A percentile compares a stretch with the other conserved stretches of the same genome.
Evolutionary conservation across 2,113 vertebrate species (phyloP).

Genomic region (Excalfactoria chinensis): DNA sequence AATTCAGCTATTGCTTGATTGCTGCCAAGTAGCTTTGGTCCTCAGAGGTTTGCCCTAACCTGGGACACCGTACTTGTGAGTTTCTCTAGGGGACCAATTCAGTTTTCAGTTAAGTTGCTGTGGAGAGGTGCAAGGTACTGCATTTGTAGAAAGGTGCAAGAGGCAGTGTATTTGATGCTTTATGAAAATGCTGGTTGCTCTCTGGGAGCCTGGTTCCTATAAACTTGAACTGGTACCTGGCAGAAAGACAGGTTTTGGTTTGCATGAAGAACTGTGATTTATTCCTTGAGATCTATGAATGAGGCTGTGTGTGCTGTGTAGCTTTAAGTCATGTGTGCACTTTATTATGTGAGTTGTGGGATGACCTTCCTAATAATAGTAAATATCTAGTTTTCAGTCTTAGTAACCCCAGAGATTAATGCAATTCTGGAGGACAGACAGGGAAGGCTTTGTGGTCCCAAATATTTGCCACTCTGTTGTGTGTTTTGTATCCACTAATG

Average conservation of each 20-base stretch:
- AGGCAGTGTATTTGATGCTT: background rate
- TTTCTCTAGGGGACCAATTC: background rate
- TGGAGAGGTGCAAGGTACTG: background rate
- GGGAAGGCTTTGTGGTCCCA: background rate
- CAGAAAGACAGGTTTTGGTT: background rate
- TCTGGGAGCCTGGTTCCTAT: background rate
- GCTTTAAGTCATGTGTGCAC: accelerated
- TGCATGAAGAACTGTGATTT: background rate
- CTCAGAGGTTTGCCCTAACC: background rate
- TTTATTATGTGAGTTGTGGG: background rate
- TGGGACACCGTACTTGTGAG: background rate
- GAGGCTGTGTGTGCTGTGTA: background rate
- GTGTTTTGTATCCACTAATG: background rate
- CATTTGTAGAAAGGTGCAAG: background rate
- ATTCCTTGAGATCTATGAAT: background rate
- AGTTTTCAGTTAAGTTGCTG: background rate
- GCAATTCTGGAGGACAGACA: background rate
- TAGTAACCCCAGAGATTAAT: background rate
- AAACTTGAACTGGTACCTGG: background rate
- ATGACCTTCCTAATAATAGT: background rate
- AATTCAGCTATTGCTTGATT: accelerated
- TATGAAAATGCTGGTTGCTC: background rate
- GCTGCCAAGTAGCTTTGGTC: background rate
- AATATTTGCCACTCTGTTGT: background rate
- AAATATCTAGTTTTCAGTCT: background rate